These are phyloP conservation scores for Anaspis maculata DNA, from an alignment of 2,888 invertebrate genomes.

Conservation along the genomic window DNA sequence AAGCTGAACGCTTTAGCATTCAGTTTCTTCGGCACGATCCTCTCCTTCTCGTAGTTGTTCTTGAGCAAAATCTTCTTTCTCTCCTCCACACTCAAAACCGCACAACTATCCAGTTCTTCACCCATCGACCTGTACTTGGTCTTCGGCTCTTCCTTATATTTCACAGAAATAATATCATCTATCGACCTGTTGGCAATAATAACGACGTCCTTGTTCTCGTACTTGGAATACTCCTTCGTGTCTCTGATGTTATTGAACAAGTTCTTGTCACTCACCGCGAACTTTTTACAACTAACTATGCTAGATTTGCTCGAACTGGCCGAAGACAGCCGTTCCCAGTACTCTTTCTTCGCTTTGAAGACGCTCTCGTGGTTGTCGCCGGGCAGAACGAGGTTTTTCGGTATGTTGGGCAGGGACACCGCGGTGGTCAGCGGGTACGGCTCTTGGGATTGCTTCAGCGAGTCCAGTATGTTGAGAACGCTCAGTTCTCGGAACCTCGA, in stretches of 20 bases:
- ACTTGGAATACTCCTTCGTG: background rate
- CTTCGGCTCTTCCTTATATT: slow-evolving; percentile 2
- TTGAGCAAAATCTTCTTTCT: slow-evolving; percentile 22
- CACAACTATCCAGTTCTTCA: slow-evolving; percentile 18
- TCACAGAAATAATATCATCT: slow-evolving; percentile 15
- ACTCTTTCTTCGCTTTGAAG: slow-evolving; percentile 20
- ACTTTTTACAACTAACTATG: slow-evolving; percentile 6
- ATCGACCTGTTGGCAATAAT: too few relatives aligned
- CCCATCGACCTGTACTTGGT: slow-evolving; percentile 17
- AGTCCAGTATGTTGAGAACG: slow-evolving; percentile 17
- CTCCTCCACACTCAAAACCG: slow-evolving; percentile 22
- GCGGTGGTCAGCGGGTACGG: slow-evolving; percentile 13
- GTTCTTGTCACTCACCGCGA: slow-evolving; percentile 2
- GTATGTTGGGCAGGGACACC: slow-evolving; percentile 22
- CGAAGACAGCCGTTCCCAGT: slow-evolving; percentile 26
- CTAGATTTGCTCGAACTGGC: slow-evolving; percentile 16
- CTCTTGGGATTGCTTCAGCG: slow-evolving; percentile 15
- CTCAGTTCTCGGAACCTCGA: slow-evolving; percentile 11
- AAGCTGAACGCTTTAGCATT: too few relatives aligned
- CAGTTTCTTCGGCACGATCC: slow-evolving; percentile 3
- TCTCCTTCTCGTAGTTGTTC: slow-evolving; percentile 19
- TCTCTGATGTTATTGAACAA: background rate
- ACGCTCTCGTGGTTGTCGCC: slow-evolving; percentile 6
- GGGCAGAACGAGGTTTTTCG: too few relatives aligned
- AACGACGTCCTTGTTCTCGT: too few relatives aligned